phyloP scores from a whole-genome alignment of 2,113 vertebrate species.

The Etia nguti region DNA sequence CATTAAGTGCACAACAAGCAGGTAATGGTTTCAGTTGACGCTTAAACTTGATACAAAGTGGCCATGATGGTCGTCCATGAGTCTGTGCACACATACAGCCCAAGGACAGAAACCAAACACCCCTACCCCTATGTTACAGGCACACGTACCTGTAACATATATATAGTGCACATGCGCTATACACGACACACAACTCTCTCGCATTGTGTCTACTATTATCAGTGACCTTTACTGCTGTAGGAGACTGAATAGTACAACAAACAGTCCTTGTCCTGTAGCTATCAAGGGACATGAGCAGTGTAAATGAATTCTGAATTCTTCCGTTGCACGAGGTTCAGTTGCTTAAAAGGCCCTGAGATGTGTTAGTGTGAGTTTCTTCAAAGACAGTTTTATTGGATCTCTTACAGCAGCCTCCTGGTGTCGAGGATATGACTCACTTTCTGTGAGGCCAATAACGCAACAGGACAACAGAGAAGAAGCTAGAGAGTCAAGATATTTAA shows the following conservation, averaged over 20 bases:
- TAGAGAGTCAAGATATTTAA: not conserved
- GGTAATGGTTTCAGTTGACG: constrained; percentile 37
- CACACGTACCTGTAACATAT: not conserved
- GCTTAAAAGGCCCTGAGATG: not conserved
- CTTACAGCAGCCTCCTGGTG: not conserved
- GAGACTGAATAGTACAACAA: not conserved
- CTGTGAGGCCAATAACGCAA: not conserved
- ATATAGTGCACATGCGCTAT: not conserved
- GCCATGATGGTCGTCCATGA: not conserved
- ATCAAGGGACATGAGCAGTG: not conserved
- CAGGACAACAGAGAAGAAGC: not conserved
- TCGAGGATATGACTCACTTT: not conserved
- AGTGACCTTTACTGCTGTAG: not conserved
- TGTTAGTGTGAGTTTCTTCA: not conserved
- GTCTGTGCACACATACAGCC: not conserved
- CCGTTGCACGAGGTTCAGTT: not conserved
- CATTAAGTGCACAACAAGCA: not conserved
- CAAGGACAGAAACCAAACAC: constrained; percentile 40
- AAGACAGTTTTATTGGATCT: not conserved
- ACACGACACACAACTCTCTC: not conserved
- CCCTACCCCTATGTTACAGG: not conserved
- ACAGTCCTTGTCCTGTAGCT: not conserved
- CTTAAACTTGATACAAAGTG: constrained; percentile 26
- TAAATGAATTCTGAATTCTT: not conserved
- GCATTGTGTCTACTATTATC: not conserved